Conservation (phyloP, 1,140 invertebrate species). For the Calliopsis andreniformis region DNA sequence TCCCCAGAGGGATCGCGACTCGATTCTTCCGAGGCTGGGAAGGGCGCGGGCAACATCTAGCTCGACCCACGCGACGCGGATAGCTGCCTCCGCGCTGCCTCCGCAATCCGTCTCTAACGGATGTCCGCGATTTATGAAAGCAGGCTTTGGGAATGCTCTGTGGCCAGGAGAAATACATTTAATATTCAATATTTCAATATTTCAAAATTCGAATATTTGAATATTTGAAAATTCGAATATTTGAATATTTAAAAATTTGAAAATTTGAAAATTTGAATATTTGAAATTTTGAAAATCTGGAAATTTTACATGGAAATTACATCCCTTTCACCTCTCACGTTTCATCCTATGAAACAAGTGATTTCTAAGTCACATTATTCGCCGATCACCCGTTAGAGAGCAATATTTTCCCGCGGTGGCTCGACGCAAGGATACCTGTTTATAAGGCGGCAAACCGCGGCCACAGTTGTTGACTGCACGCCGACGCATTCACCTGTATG, state of each 20-base stretch:
- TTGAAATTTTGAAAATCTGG: no score
- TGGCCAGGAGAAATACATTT: no score
- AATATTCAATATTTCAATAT: no score
- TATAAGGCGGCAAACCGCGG: slow-evolving; percentile 66
- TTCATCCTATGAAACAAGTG: no score
- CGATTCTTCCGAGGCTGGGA: slow-evolving; percentile 58
- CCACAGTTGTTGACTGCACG: slow-evolving; percentile 63
- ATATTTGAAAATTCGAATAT: no score
- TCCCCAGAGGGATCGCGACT: slow-evolving; percentile 55
- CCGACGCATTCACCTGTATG: slow-evolving; percentile 76
- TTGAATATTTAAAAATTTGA: no score
- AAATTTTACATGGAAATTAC: no score
- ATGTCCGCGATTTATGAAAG: slow-evolving; percentile 40
- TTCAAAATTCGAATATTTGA: no score
- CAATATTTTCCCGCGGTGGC: slow-evolving; percentile 50
- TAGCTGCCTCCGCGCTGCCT: slow-evolving; percentile 59
- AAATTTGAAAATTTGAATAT: no score
- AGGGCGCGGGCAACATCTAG: slow-evolving; percentile 60
- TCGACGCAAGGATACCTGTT: slow-evolving; percentile 62
- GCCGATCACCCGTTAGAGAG: slow-evolving; percentile 50
- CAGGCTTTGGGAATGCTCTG: no score
- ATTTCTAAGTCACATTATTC: no score
- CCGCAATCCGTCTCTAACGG: slow-evolving; percentile 59
- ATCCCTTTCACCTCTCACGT: no score
- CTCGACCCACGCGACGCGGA: slow-evolving; percentile 67